These are phyloP conservation scores for Epizoanthus fatuus DNA, from an alignment of 92 coral and sea anemone genomes.

Conservation along the genomic window DNA sequence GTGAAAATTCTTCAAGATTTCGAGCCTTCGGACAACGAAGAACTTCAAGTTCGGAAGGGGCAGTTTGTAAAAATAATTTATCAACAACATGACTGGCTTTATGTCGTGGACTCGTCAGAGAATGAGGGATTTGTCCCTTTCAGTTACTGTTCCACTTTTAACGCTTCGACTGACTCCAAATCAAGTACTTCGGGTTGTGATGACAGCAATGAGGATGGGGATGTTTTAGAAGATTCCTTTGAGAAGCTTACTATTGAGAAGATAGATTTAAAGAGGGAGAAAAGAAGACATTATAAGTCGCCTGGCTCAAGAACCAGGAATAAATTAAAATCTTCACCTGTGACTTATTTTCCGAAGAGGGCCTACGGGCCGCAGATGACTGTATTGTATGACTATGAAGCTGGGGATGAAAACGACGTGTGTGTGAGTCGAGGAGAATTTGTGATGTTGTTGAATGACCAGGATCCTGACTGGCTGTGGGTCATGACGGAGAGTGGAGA, in stretches of 20 bases:
- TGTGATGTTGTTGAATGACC: conserved; percentile 89
- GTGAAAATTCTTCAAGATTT: conserved; percentile 75
- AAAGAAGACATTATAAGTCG: conserved; percentile 27
- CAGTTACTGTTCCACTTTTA: conserved; percentile 74
- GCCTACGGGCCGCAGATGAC: conserved; percentile 87
- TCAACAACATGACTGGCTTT: conserved; percentile 91
- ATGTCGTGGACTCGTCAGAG: conserved; percentile 80
- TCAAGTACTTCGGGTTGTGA: conserved; percentile 89
- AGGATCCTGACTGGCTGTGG: conserved; percentile 93
- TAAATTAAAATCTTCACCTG: conserved; percentile 45
- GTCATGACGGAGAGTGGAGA: conserved; percentile 83
- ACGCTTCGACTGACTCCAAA: conserved; percentile 70
- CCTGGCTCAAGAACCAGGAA: conserved; percentile 25
- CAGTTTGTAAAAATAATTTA: conserved; percentile 74
- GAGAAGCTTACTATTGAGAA: conserved; percentile 54
- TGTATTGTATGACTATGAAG: conserved; percentile 82
- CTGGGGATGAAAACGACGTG: conserved; percentile 84
- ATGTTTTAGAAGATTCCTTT: conserved; percentile 53
- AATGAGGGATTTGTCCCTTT: conserved; percentile 85
- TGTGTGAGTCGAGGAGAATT: conserved; percentile 84
- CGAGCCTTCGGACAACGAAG: conserved; percentile 76
- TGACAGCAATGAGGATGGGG: conserved; percentile 79
- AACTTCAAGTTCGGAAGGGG: conserved; percentile 78
- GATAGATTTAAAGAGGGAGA: conserved; percentile 25
- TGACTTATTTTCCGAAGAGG: conserved; percentile 89